Percentiles rank a stretch among this genome's conserved stretches.
phyloP scores from a whole-genome alignment of 2,113 vertebrate species.

The Elephas maximus region DNA sequence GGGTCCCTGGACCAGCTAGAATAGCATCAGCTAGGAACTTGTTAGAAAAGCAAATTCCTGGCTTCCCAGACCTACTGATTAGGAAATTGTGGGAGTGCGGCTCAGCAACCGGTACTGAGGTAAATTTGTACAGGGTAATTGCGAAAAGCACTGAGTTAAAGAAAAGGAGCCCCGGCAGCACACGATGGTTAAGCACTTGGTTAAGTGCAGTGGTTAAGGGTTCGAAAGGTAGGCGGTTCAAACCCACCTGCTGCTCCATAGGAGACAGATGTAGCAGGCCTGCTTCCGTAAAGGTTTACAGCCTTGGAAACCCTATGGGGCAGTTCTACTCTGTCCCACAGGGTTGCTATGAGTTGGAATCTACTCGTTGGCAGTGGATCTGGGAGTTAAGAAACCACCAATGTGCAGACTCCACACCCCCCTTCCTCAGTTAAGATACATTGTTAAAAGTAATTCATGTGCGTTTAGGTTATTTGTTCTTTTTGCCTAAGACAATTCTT shows the following conservation, averaged over 20 bases:
- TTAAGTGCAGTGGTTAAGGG: too few species aligned
- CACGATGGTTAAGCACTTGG: too few species aligned
- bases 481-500: slow-evolving; percentile 42
- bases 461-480: slow-evolving; percentile 40
- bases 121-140: not conserved
- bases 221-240: too few species aligned
- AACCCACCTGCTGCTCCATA: too few species aligned
- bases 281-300: too few species aligned
- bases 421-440: slow-evolving; percentile 69
- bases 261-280: too few species aligned
- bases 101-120: not conserved
- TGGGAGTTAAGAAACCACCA: slow-evolving; percentile 46
- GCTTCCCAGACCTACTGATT: not conserved
- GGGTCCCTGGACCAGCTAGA: not conserved
- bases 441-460: slow-evolving; percentile 64
- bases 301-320: too few species aligned
- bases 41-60: slow-evolving; percentile 20
- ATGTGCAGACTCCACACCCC: slow-evolving; percentile 75
- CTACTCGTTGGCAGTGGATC: too few species aligned
- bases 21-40: not conserved
- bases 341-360: too few species aligned
- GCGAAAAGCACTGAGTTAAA: slow-evolving; percentile 36
- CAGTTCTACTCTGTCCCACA: too few species aligned
- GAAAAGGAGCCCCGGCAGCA: not conserved
- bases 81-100: not conserved